phyloP scores from a whole-genome alignment of 2,113 vertebrate species.

The Aspidoscelis tigris region DNA sequence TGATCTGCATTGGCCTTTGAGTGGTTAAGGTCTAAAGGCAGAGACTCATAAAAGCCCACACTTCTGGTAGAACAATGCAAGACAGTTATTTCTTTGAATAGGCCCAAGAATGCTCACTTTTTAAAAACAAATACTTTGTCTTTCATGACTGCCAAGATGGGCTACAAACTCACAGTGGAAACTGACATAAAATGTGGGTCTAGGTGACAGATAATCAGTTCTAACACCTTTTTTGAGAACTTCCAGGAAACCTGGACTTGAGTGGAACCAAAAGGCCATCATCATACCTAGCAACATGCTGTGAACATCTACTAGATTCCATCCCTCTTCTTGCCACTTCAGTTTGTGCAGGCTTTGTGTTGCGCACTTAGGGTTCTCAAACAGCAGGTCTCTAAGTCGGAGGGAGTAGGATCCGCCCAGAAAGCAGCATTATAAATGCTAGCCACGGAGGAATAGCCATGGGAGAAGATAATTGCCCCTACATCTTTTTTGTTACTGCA shows the following conservation, averaged over 20 bases:
- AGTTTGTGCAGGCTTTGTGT: neutral
- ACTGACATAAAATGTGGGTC: conserved; percentile 35
- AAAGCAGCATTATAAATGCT: neutral
- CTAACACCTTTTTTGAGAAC: neutral
- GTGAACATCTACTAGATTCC: neutral
- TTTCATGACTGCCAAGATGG: neutral
- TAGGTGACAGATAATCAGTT: neutral
- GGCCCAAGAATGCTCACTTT: rapidly evolving
- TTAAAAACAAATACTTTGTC: neutral
- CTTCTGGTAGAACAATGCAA: neutral
- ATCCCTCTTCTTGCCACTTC: neutral
- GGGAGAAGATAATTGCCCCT: neutral
- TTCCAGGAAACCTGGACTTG: neutral
- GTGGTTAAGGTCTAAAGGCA: conserved; percentile 26
- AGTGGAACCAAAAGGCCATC: neutral
- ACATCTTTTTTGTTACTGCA: neutral
- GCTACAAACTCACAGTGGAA: neutral
- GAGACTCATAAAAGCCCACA: conserved; percentile 19
- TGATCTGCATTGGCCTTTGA: conserved; percentile 29
- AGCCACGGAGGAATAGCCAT: neutral
- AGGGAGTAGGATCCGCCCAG: too few species aligned
- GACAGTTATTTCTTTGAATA: neutral
- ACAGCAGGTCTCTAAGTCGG: too few species aligned
- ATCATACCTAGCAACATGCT: neutral
- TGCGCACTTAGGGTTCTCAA: too few species aligned